Base-by-base conservation (phyloP, 2,797 vertebrate species). In the Echiichthys vipera region DNA sequence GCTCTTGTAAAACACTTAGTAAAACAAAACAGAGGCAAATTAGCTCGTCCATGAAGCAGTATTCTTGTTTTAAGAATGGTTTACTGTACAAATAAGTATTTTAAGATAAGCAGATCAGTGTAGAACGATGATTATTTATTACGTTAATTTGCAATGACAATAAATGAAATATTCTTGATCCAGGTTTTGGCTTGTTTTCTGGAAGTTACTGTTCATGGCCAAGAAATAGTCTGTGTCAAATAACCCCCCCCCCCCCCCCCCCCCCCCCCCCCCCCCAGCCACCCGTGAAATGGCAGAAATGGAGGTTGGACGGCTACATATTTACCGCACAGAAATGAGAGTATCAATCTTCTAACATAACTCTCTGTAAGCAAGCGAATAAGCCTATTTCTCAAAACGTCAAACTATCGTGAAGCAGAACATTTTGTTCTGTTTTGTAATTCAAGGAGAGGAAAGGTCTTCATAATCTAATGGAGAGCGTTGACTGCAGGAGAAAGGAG, bases 401-500 rank as follows among this genome's bases (percentile, higher is more conserved):
- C 45, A 50, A 51, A 27, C 2, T 32, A 29, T 12, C 25, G 29
- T 34, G 20, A 42, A 40, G 51, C 4, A 36, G 65, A 47, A 49
- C 15, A 66, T 55, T 47, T 47, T 29, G n/a, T 45, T 39, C 5
- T 46, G n/a, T 40, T n/a, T 56, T 56, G 13, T 56, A 27, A n/a
- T 29, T 29, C 0, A 30, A 54, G 25, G 30, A 55, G 67, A 49
- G 30, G 43, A 50, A 37, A 77, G 29, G 8, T 59, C 51, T 76
- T 84, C 62, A 80, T 89, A 84, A 85, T 84, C 54, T 80, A 85
- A 90, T 88, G 77, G 73, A 14, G 55, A 71, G 63, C 56, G 37
- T 8, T 5, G 55, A 42, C 74, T 24, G 57, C 64, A 64, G 22
- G 61, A 65, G 40, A 57, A 68, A 36, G 51, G 30, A 61, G 63